These are phyloP conservation scores for Penaeus indicus DNA, from an alignment of 1,140 invertebrate genomes.

Conservation along the genomic window DNA sequence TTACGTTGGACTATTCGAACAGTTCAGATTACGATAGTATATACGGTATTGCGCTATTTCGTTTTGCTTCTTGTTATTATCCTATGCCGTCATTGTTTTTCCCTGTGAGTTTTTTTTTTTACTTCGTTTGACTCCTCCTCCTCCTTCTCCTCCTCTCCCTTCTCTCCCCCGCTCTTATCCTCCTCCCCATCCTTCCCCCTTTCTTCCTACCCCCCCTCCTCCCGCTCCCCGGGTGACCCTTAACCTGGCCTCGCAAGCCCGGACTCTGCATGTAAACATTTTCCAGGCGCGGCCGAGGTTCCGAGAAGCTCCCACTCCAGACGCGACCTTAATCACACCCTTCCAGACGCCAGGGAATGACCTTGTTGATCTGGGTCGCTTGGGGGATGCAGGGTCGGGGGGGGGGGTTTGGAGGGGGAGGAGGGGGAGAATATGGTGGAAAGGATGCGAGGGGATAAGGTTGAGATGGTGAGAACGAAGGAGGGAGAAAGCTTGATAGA, in stretches of 20 bases:
- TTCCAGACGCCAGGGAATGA: no score
- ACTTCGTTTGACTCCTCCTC: not conserved
- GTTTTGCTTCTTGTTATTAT: not conserved
- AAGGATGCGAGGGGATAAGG: not conserved
- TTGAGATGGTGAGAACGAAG: not conserved
- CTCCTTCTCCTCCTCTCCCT: not conserved
- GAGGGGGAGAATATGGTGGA: slow-evolving; percentile 3
- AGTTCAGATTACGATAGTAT: not conserved
- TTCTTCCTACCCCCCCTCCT: not conserved
- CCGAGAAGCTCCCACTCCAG: no score
- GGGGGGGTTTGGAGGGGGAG: not conserved
- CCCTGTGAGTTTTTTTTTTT: not conserved
- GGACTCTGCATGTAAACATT: no score
- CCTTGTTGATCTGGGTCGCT: no score
- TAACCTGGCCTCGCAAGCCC: no score
- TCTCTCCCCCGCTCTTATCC: not conserved
- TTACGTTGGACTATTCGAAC: no score
- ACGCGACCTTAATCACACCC: no score
- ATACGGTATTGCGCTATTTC: not conserved
- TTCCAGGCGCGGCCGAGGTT: no score
- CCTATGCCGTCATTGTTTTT: not conserved
- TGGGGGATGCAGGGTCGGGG: no score
- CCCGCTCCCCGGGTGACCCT: not conserved
- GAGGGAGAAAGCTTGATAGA: slow-evolving; percentile 4
- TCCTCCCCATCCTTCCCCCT: not conserved